These are phyloP conservation scores for Clarias pachynema DNA, from an alignment of 2,797 vertebrate species.

Conservation along the genomic window DNA sequence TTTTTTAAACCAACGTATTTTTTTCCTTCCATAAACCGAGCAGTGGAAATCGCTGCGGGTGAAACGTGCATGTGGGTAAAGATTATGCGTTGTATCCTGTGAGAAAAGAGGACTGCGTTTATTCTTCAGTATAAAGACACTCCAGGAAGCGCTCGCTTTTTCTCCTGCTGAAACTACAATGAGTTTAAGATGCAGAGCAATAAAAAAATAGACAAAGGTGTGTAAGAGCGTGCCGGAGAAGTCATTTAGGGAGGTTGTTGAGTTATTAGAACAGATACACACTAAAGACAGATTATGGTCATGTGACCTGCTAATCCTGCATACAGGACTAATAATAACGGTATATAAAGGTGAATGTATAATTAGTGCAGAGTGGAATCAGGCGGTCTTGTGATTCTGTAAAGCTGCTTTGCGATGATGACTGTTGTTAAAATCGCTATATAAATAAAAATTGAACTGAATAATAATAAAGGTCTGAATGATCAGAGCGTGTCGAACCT, in stretches of 20 bases:
- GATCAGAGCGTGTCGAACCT: too few relatives aligned
- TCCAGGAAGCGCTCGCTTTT: not conserved
- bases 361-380: too few relatives aligned
- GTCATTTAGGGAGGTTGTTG: not conserved
- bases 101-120: not conserved
- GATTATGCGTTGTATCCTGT: not conserved
- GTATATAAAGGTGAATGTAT: too few relatives aligned
- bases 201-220: too few relatives aligned
- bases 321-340: too few relatives aligned
- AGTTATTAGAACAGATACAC: not conserved
- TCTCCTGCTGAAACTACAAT: not conserved
- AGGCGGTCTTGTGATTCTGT: too few relatives aligned
- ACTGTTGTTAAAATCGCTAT: too few relatives aligned
- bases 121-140: not conserved
- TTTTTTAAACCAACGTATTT: too few relatives aligned
- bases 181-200: not conserved
- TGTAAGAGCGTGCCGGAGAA: not conserved
- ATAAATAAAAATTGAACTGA: too few relatives aligned
- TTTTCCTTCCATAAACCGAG: not conserved
- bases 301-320: not conserved
- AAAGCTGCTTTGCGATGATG: too few relatives aligned
- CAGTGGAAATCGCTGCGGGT: not conserved
- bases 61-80: not conserved
- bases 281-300: not conserved
- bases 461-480: too few relatives aligned